Conservation (phyloP, 92 coral and sea anemone genomes). For the Heliopora coerulea region DNA sequence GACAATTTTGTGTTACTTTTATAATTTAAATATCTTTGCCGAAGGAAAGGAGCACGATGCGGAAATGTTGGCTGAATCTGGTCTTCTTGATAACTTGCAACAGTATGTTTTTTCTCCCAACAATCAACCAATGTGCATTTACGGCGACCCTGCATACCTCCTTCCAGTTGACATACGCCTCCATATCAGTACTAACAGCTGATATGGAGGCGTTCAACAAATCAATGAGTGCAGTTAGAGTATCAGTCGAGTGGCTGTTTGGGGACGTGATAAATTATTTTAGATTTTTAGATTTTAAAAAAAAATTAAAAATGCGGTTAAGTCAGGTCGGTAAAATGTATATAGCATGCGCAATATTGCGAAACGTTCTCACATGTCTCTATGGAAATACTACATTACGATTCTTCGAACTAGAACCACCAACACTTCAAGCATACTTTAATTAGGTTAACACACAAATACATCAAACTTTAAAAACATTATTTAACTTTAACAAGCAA, state of each 20-base stretch:
- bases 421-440: not conserved
- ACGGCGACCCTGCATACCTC: too few relatives aligned
- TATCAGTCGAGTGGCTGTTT: slow-evolving; percentile 23
- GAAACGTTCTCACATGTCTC: slow-evolving; percentile 4
- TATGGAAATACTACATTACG: not conserved
- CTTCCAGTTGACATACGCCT: slow-evolving; percentile 13
- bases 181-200: slow-evolving; percentile 21
- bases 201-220: too few relatives aligned
- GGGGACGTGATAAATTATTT: not conserved
- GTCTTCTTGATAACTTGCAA: slow-evolving; percentile 23
- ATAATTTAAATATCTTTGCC: not conserved
- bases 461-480: too few relatives aligned
- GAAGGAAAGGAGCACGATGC: slow-evolving; percentile 50
- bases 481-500: too few relatives aligned
- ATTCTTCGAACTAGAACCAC: not conserved
- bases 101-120: slow-evolving; percentile 15
- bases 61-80: slow-evolving; percentile 41
- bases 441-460: too few relatives aligned
- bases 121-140: slow-evolving; percentile 26
- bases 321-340: slow-evolving; percentile 13
- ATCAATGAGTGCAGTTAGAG: not conserved
- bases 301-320: not conserved
- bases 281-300: slow-evolving; percentile 12
- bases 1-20: not conserved
- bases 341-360: not conserved